Base-by-base conservation (phyloP, 2,113 vertebrate species). In the Lepus timidus region DNA sequence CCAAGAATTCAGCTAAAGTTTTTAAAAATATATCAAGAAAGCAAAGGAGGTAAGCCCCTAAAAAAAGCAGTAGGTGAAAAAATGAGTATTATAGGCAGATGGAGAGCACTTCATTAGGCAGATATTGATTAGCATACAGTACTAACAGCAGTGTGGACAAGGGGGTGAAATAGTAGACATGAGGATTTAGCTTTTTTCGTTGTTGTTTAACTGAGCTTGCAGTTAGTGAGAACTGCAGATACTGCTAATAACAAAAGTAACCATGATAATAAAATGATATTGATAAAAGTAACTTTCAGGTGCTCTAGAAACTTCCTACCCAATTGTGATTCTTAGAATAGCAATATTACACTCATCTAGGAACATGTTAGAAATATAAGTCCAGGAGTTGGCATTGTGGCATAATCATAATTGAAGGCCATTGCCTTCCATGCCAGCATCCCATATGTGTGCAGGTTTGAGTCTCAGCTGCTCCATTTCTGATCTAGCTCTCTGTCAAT, bases 51-150 rank as follows among this genome's bases (percentile, higher is more conserved):
- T 64, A 78, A 83, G 25, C 23, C 78, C 68, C 29, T 49, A 25
- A 85, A 81, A 83, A 78, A 33, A 49, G 29, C 36, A 65, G 9
- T 85, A 79, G 27, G 17, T 81, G 3, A 25, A 52, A 90, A n/a
- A 70, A 39, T 52, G 33, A 51, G 2, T 87, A 1, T 80, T 74
- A 75, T 0, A 71, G 64, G 44, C 11, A 80, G 87, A 49, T 65
- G 23, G 51, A 93, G 14, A 90, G 4, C 16, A 62, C 19, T 62
- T 76, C 85, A 9, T 65, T 58, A 68, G 62, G n/a, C 23, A 84
- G 91, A 73, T 84, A 88, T 83, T 80, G 83, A 68, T 70, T 88
- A 83, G 23, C 12, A 52, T 31, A 71, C 12, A 89, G 27, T 36
- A 89, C 74, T 75, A 55, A 79, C 36, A 83, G 68, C 2, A 86